Evolutionary conservation across 2,113 vertebrate genomes (phyloP).

Genomic region (Desmodus rotundus): DNA sequence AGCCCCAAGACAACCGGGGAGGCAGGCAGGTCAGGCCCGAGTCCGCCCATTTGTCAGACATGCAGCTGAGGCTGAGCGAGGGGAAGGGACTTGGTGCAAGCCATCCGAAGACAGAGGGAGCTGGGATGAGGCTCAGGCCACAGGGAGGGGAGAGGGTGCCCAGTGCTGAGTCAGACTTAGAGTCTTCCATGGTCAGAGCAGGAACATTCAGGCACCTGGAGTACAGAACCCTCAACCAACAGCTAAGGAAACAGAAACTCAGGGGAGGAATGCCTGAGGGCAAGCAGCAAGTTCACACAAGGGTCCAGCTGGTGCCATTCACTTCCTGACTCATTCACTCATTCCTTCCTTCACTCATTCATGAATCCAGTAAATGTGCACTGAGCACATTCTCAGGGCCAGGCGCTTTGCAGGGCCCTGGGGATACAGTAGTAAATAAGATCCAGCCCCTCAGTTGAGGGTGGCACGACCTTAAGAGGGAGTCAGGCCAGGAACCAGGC

Average conservation of each 20-base stretch:
- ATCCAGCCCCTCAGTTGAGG: background rate
- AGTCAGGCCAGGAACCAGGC: background rate
- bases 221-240: background rate
- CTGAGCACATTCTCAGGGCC: background rate
- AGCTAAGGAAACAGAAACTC: background rate
- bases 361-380: accelerated
- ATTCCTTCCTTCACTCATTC: background rate
- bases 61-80: background rate
- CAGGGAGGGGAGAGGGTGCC: background rate
- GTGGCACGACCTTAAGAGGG: no score
- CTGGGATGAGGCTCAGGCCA: background rate
- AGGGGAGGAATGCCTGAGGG: background rate
- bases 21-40: background rate
- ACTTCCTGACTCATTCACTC: background rate
- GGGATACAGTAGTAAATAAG: background rate
- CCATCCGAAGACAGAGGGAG: accelerated
- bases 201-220: background rate
- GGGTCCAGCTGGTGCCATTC: background rate
- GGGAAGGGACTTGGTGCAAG: background rate
- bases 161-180: background rate
- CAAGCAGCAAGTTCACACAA: background rate
- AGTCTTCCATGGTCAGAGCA: background rate
- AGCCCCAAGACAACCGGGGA: background rate
- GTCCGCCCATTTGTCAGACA: background rate
- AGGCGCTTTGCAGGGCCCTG: background rate